Evolutionary conservation across 1,140 invertebrate genomes (phyloP).

Genomic region (Bacillus rossius): DNA sequence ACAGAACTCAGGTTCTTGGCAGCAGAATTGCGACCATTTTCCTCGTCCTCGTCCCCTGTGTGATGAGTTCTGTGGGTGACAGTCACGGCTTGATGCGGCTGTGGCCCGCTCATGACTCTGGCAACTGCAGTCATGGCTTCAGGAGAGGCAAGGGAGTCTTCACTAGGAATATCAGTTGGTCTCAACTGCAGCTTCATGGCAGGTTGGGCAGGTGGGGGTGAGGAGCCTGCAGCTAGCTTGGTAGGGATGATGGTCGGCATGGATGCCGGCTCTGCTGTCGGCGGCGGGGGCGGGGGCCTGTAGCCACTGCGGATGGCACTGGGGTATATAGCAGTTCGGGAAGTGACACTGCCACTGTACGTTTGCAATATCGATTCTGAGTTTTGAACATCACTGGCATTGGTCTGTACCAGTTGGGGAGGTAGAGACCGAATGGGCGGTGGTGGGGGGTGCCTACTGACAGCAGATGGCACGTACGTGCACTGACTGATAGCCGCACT

Average conservation of each 20-base stretch:
- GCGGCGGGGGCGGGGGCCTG: not conserved
- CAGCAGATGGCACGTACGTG: not conserved
- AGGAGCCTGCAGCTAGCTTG: too few relatives aligned
- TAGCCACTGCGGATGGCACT: not conserved
- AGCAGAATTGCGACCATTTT: conserved; percentile 11
- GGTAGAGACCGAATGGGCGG: conserved; percentile 12
- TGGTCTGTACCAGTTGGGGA: conserved; percentile 3
- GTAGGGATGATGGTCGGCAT: too few relatives aligned
- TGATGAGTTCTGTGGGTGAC: conserved; percentile 45
- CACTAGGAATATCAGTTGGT: not conserved
- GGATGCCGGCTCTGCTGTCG: not conserved
- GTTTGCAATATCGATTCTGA: not conserved
- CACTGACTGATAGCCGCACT: not conserved
- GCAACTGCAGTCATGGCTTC: conserved; percentile 44
- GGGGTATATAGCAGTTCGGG: conserved; percentile 6
- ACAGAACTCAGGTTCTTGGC: conserved; percentile 17
- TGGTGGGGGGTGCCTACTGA: not conserved
- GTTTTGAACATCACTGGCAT: not conserved
- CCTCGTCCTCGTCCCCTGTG: conserved; percentile 29
- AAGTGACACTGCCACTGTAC: conserved; percentile 14
- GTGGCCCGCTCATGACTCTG: conserved; percentile 57
- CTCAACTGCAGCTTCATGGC: too few relatives aligned
- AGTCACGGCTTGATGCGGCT: conserved; percentile 53
- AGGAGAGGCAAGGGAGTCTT: conserved; percentile 3
- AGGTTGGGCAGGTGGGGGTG: too few relatives aligned